Base-by-base conservation (phyloP, 1,140 invertebrate species). In the Procambarus clarkii region DNA sequence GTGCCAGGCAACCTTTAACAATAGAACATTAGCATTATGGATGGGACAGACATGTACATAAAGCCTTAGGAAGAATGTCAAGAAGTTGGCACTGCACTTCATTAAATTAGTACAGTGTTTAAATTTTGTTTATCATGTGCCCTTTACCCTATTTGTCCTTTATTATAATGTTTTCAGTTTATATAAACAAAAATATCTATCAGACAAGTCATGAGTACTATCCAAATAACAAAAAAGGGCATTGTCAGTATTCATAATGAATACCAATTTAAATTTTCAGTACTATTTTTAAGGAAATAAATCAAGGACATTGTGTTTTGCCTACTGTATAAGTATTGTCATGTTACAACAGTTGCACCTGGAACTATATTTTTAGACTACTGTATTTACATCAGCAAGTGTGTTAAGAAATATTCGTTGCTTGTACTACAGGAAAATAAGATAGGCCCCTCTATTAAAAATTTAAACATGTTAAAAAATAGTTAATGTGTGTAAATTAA, bases 21-120 rank as follows among this genome's bases (percentile, higher is more conserved):
- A 69, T 69, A 69, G 4, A 69, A 69, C 64, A 69, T 18, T 69
- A 18, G 69, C 69, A 74, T 34, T 34, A 74, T 74, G 69, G 69
- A 74, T 24, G 69, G 69, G 69, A 74, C 69, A 74, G 5, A 74
- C 69, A 74, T 74, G 24, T 74, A 74, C n/a, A 74, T 74, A 74
- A 74, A 74, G 69, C 69, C 34, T 74, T n/a, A 74, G 69, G n/a
- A 74, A 74, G n/a, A 74, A 74, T 74, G 21, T 74, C 69, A 74
- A 74, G 7, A 74, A 5, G 24, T 74, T 34, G 24, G 69, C 69
- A 74, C 34, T 74, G 69, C 69, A 74, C 69, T 34, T 74, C 69
- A 74, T 24, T 74, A 74, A 74, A 4, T 74, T 34, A 74, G 11
- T 13, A 18, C 60, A 64, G 18, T 21, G 4, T 64, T 64, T 64